These are phyloP conservation scores for Cantharis lateralis DNA, from an alignment of 2,888 invertebrate genomes.

Conservation along the genomic window DNA sequence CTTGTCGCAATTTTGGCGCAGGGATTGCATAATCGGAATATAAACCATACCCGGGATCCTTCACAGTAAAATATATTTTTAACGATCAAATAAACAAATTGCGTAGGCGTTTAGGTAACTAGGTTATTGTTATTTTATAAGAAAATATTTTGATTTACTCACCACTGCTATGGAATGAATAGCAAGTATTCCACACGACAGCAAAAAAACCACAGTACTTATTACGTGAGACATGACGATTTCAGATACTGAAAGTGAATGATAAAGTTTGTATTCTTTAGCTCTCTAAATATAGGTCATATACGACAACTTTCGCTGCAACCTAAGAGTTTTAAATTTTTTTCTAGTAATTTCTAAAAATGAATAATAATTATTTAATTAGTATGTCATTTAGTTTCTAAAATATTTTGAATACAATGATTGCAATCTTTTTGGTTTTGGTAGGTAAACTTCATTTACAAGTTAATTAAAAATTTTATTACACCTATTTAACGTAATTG, in stretches of 20 bases:
- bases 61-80: background rate
- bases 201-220: slow-evolving; percentile 4
- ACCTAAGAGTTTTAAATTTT: background rate
- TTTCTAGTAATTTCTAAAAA: background rate
- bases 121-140: background rate
- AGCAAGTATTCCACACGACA: slow-evolving; percentile 1
- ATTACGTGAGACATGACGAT: slow-evolving; percentile 12
- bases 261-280: slow-evolving; percentile 11
- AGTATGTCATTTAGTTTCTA: background rate
- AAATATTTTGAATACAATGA: background rate
- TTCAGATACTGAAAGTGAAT: slow-evolving; percentile 21
- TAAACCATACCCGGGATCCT: slow-evolving; percentile 9
- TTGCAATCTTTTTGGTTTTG: background rate
- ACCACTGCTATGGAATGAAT: slow-evolving; percentile 19
- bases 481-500: background rate
- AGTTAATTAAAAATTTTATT: background rate
- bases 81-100: background rate
- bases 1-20: slow-evolving; percentile 44
- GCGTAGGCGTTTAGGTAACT: background rate
- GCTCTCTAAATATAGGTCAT: slow-evolving; percentile 11
- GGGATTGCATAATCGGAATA: slow-evolving; percentile 15
- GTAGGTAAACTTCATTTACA: background rate
- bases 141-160: slow-evolving; percentile 4
- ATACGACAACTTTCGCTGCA: slow-evolving; percentile 16
- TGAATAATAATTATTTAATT: background rate